Percentiles rank a stretch among this genome's conserved stretches.
These are phyloP conservation scores for Chloebia gouldiae DNA, from an alignment of 2,113 vertebrate species.

Conservation along the genomic window DNA sequence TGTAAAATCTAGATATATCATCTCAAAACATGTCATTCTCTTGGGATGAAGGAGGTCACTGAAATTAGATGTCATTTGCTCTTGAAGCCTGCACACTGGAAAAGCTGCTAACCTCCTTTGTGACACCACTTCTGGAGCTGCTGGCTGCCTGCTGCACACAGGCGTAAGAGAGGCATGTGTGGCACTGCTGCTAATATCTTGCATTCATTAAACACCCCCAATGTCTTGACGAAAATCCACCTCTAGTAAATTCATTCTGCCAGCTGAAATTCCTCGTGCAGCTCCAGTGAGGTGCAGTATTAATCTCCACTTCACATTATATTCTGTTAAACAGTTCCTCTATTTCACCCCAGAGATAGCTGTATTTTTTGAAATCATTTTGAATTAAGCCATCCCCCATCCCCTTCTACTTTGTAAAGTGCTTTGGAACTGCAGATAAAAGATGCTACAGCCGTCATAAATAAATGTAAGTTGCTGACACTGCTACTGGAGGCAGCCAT, in stretches of 20 bases:
- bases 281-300: not conserved
- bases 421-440: constrained; percentile 41
- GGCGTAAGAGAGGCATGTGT: not conserved
- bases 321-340: not conserved
- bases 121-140: constrained; percentile 24
- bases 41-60: not conserved
- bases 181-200: not conserved
- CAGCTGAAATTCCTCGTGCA: not conserved
- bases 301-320: not conserved
- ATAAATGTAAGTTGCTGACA: constrained; percentile 51
- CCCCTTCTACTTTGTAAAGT: constrained; percentile 17
- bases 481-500: constrained; percentile 35
- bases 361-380: not conserved
- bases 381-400: constrained; percentile 22
- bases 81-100: not conserved
- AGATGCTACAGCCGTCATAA: constrained; percentile 31
- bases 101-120: not conserved
- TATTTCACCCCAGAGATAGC: constrained; percentile 19
- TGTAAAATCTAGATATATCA: not conserved
- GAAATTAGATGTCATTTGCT: not conserved
- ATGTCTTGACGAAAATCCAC: constrained; percentile 21
- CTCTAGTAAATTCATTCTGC: constrained; percentile 27
- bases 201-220: not conserved
- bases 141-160: not conserved
- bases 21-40: not conserved